phyloP scores from a whole-genome alignment of 2,797 vertebrate genomes.

The Pterois miles region DNA sequence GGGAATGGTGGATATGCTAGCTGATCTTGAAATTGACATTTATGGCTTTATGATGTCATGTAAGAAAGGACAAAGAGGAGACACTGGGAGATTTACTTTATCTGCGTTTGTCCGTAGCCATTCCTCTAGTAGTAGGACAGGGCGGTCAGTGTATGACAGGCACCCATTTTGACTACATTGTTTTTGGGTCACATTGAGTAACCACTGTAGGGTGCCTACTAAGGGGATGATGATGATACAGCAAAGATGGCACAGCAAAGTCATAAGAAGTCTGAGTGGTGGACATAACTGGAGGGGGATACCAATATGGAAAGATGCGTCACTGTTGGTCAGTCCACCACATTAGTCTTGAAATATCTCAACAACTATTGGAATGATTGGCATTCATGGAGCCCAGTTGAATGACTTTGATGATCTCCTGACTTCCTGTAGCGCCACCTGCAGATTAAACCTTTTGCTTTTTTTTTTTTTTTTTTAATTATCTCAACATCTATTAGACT shows the following conservation, averaged over 20 bases:
- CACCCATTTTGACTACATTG: neutral
- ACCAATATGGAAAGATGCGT: neutral
- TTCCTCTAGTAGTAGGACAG: neutral
- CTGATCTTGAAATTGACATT: slow-evolving; percentile 36
- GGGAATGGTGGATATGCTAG: neutral
- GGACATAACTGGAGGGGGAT: neutral
- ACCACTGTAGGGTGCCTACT: neutral
- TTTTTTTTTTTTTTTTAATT: neutral
- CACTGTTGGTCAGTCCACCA: neutral
- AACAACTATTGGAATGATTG: neutral
- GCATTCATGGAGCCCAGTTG: neutral
- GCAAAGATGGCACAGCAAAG: neutral
- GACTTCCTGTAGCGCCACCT: too few relatives aligned
- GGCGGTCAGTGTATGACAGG: neutral
- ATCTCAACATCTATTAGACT: neutral
- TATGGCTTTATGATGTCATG: slow-evolving; percentile 8
- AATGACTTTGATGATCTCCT: neutral
- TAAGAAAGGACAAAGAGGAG: slow-evolving; percentile 32
- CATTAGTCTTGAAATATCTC: neutral
- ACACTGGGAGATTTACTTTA: slow-evolving; percentile 26
- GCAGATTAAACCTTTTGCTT: too few relatives aligned
- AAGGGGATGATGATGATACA: too few relatives aligned
- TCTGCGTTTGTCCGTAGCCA: neutral
- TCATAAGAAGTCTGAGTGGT: neutral
- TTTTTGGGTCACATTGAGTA: neutral